A percentile compares a stretch with the other conserved stretches of the same genome.
phyloP scores from a whole-genome alignment of 2,888 invertebrate species.

The Drosophila gaucha region DNA sequence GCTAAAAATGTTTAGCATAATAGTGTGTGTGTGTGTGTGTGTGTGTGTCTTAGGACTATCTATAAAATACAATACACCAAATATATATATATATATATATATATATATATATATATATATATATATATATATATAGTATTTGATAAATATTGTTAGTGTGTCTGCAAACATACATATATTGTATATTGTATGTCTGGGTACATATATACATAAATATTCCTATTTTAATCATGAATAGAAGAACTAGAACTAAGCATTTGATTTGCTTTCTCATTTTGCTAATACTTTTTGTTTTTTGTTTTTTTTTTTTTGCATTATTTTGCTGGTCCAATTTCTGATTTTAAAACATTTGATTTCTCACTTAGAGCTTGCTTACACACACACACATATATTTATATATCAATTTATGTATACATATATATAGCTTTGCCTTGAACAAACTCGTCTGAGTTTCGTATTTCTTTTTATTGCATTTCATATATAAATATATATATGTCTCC shows the following conservation, averaged over 20 bases:
- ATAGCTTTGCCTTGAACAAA: constrained; percentile 7
- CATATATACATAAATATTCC: constrained; percentile 15
- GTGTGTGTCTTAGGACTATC: constrained; percentile 36
- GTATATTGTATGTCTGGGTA: constrained; percentile 17
- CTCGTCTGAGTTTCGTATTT: neutral
- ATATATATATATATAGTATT: constrained; percentile 4
- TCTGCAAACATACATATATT: constrained; percentile 7
- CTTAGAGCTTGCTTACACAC: constrained; percentile 34
- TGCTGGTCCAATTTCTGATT: constrained; percentile 71
- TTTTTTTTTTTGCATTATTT: constrained; percentile 24
- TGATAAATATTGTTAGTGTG: constrained; percentile 44
- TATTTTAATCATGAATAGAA: constrained; percentile 14
- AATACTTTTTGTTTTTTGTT: constrained; percentile 1
- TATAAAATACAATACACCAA: constrained; percentile 63
- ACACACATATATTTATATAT: constrained; percentile 17
- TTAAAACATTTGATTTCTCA: constrained; percentile 54
- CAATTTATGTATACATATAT: constrained; percentile 9
- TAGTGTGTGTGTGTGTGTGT: neutral
- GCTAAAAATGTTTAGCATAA: neutral
- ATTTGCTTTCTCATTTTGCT: constrained; percentile 13
- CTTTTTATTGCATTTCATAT: neutral
- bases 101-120: neutral
- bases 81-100: constrained; percentile 10
- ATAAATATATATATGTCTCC: neutral
- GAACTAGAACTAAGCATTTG: constrained; percentile 27